phyloP scores from a whole-genome alignment of 2,797 vertebrate genomes.

The Erpetoichthys calabaricus region DNA sequence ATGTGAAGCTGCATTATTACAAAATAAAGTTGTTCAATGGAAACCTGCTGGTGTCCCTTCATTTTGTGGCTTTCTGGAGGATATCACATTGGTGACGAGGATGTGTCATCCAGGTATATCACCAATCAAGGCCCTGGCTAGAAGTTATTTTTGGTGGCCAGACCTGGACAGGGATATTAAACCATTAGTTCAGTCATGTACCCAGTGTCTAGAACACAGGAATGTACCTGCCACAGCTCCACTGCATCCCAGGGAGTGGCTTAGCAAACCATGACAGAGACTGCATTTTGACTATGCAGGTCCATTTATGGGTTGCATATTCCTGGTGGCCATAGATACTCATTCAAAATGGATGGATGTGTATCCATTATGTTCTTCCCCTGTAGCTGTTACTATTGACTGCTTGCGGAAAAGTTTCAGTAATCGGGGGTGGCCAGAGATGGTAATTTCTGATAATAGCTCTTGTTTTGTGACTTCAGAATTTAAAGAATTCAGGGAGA shows the following conservation, averaged over 20 bases:
- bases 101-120: slow-evolving; percentile 8
- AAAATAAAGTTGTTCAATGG: too few species aligned
- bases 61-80: too few species aligned
- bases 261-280: neutral
- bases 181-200: slow-evolving; percentile 7
- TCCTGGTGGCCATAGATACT: neutral
- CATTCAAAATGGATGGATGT: neutral
- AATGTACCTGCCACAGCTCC: neutral
- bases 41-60: too few species aligned
- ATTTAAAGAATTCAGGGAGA: slow-evolving; percentile 5
- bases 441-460: neutral
- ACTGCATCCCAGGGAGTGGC: neutral
- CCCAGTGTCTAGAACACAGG: slow-evolving; percentile 12
- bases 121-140: slow-evolving; percentile 15
- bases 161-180: slow-evolving; percentile 10
- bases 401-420: neutral
- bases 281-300: neutral
- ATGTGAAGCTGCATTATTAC: too few species aligned
- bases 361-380: slow-evolving; percentile 1
- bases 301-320: neutral
- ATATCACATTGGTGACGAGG: too few species aligned
- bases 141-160: slow-evolving; percentile 11
- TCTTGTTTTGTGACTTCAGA: neutral
- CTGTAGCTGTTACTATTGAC: slow-evolving; percentile 3
- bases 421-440: neutral